Base-by-base conservation (phyloP, 2,888 invertebrate genomes). In the Schrankia costaestrigalis region DNA sequence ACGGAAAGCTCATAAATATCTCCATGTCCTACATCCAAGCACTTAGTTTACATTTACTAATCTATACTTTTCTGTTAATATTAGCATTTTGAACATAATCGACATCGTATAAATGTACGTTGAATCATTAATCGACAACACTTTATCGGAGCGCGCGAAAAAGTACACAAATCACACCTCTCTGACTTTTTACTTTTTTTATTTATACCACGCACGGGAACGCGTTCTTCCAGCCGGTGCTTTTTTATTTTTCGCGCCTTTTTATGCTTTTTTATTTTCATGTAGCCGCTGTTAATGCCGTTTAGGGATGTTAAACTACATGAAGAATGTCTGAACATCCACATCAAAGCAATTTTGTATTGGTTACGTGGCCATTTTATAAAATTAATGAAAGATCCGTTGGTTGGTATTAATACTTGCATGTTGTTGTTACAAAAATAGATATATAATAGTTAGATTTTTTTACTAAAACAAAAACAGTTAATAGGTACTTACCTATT, bases 121-220 rank as follows among this genome's bases (percentile, higher is more conserved):
- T 66, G 56, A 66, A 74, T 74, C 71, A 75, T 70, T 71, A 70
- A 75, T 75, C 74, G 70, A 63, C 60, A 60, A 60, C 70, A 66
- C 63, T 66, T 75, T 80, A 81, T 79, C 74, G 72, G 58, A 52
- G 56, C 68, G 78, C 68, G 80, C 71, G 78, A 81, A 83, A 75
- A 81, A 73, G 74, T 74, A 77, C 71, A 83, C 82, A 84, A 82
- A 83, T 85, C 82, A 81, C 83, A 78, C 78, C 72, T 82, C 77
- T 76, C 73, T 30, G 42, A 41, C 41, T 61, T 66, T 68, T 69
- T 68, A 11, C 6, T 65, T 61, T 63, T 12, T 65, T 60, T 63
- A 49, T 40, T 33, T 46, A 52, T 57, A 56, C 59, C 53, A 65
- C 61, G 62, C 66, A 64, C 51, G 56, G 57, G 64, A 80, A 77